Conservation (phyloP, 2,888 invertebrate species). For the Luffia ferchaultella region DNA sequence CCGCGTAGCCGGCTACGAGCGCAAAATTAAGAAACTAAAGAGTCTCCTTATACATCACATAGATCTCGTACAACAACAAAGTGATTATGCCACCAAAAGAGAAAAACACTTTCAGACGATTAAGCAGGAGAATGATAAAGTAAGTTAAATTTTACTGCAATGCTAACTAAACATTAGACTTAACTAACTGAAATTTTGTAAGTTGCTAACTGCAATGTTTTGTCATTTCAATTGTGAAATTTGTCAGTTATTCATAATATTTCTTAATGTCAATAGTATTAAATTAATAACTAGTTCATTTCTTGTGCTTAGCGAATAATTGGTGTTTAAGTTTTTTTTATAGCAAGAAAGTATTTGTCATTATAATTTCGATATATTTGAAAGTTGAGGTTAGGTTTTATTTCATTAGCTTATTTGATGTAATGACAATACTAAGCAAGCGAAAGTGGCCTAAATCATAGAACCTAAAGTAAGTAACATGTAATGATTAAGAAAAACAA, state of each 20-base stretch:
- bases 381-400: too few species aligned
- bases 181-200: slow-evolving; percentile 8
- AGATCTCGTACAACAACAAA: slow-evolving; percentile 90
- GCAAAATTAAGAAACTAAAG: slow-evolving; percentile 76
- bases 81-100: slow-evolving; percentile 81
- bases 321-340: too few species aligned
- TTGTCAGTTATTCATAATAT: slow-evolving; percentile 1
- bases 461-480: too few species aligned
- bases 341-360: too few species aligned
- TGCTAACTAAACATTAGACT: slow-evolving; percentile 11
- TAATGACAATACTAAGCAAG: too few species aligned
- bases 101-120: slow-evolving; percentile 78
- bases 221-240: too few species aligned
- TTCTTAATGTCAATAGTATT: slow-evolving; percentile 6
- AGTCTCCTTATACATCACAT: slow-evolving; percentile 83
- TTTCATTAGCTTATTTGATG: too few species aligned
- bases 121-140: slow-evolving; percentile 80
- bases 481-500: too few species aligned
- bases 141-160: slow-evolving; percentile 42
- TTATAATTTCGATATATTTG: too few species aligned
- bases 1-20: slow-evolving; percentile 40
- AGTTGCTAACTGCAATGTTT: too few species aligned
- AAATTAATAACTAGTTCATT: not conserved
- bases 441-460: too few species aligned
- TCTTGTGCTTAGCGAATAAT: too few species aligned